phyloP scores from a whole-genome alignment of 2,888 invertebrate species.

The Ornithoptera priamus region DNA sequence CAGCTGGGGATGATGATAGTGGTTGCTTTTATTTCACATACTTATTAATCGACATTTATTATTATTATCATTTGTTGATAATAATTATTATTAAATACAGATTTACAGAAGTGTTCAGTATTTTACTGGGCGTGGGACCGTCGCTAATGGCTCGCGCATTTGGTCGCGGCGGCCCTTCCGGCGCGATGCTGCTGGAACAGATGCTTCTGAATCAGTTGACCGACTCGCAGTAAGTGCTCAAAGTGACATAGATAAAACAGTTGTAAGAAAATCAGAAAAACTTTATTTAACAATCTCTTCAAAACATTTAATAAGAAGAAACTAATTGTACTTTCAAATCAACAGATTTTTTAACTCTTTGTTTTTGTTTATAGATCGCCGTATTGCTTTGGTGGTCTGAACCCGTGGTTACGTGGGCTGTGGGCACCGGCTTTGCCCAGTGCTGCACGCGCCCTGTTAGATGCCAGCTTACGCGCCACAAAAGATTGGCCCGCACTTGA shows the following conservation, averaged over 20 bases:
- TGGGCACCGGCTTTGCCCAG: conserved; percentile 43
- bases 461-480: conserved; percentile 42
- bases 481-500: conserved; percentile 45
- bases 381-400: conserved; percentile 33
- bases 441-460: conserved; percentile 39
- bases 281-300: no score
- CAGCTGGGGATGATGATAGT: no score
- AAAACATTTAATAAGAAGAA: no score
- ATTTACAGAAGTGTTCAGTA: conserved; percentile 54
- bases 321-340: no score
- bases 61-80: no score
- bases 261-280: no score
- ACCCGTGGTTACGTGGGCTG: conserved; percentile 58
- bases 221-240: conserved; percentile 30
- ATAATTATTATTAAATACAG: conserved; percentile 37
- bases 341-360: no score
- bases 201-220: conserved; percentile 44
- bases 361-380: conserved; percentile 4
- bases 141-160: conserved; percentile 60
- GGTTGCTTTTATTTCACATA: no score
- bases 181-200: conserved; percentile 46
- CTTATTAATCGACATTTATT: no score
- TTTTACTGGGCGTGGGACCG: conserved; percentile 49
- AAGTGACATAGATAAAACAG: no score
- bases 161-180: conserved; percentile 53